Percentiles rank a stretch among this genome's conserved stretches.
These are phyloP conservation scores for Machimus rusticus DNA, from an alignment of 2,888 invertebrate species.

Conservation along the genomic window DNA sequence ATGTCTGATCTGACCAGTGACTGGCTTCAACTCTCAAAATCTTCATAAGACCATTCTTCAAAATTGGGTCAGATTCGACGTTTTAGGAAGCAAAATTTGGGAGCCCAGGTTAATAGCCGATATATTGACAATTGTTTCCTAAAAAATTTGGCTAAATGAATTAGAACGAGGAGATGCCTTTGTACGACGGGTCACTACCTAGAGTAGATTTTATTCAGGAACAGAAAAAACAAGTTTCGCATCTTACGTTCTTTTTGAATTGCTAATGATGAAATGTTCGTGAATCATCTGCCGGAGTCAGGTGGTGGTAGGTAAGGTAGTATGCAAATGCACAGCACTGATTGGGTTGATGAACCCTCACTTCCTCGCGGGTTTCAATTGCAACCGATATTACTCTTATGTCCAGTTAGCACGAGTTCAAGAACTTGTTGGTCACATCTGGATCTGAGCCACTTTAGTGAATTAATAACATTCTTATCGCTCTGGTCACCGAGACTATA, in stretches of 20 bases:
- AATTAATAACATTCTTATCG: neutral
- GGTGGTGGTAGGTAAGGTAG: neutral
- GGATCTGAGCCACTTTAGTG: neutral
- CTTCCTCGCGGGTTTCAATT: neutral
- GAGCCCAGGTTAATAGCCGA: neutral
- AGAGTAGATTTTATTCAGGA: neutral
- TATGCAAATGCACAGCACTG: neutral
- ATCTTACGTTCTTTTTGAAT: neutral
- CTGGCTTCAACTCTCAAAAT: neutral
- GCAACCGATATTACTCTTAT: neutral
- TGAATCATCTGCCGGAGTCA: neutral
- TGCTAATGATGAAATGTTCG: neutral
- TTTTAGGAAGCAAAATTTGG: neutral
- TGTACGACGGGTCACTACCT: neutral
- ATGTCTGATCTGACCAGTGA: neutral
- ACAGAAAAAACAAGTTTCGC: neutral
- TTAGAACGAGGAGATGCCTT: neutral
- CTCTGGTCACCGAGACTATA: neutral
- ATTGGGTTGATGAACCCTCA: neutral
- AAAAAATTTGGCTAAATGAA: neutral
- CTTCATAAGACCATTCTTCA: neutral
- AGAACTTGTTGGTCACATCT: neutral
- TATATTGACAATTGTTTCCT: neutral
- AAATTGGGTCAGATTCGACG: neutral
- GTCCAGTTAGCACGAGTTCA: neutral